Conservation (phyloP, 1,140 invertebrate species). For the Lasaia peninsularis region DNA sequence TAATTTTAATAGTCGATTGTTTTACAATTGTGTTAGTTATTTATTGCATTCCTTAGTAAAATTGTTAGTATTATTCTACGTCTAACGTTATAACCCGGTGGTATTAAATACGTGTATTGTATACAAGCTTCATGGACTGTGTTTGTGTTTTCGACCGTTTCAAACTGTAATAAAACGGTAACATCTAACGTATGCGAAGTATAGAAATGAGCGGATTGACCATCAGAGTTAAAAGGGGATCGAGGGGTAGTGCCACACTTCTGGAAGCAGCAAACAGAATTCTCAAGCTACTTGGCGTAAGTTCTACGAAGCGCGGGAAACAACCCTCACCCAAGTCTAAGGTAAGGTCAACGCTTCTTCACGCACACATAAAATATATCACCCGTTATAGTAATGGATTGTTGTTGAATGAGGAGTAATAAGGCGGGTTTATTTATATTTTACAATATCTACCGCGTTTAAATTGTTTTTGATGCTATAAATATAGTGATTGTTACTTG, state of each 20-base stretch:
- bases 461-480: neutral
- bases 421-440: conserved; percentile 4
- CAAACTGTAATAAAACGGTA: conserved; percentile 57
- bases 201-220: conserved; percentile 76
- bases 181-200: conserved; percentile 55
- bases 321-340: conserved; percentile 70
- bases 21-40: conserved; percentile 21
- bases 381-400: conserved; percentile 13
- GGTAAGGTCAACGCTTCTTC: conserved; percentile 55
- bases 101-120: conserved; percentile 29
- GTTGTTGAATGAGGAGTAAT: conserved; percentile 17
- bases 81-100: conserved; percentile 21
- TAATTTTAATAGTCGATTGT: conserved; percentile 33
- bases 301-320: conserved; percentile 73
- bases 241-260: conserved; percentile 75
- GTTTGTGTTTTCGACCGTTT: conserved; percentile 60
- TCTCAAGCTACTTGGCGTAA: conserved; percentile 72
- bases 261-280: conserved; percentile 76
- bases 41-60: conserved; percentile 55
- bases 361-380: conserved; percentile 13
- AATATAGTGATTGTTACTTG: no score
- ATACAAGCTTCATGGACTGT: conserved; percentile 60
- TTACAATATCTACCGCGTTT: neutral
- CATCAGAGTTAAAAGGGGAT: conserved; percentile 75
- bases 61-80: conserved; percentile 26